phyloP scores from a whole-genome alignment of 2,113 vertebrate genomes.

The Aphyosemion australe region DNA sequence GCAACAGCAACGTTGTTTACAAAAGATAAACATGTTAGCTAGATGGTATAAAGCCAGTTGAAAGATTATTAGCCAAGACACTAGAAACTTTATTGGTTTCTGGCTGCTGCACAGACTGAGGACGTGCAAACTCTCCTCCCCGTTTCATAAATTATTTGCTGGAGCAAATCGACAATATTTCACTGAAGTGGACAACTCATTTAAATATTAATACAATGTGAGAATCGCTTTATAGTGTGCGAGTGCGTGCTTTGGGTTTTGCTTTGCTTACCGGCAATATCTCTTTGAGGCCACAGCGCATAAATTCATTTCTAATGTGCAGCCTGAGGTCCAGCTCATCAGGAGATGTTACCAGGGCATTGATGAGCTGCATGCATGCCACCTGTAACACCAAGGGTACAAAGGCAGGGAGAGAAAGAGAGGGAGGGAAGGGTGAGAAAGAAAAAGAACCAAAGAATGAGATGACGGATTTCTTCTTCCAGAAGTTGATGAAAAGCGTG shows the following conservation, averaged over 20 bases:
- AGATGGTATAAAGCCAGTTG: conserved; percentile 42
- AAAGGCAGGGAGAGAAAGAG: conserved; percentile 14
- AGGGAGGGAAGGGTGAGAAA: background rate
- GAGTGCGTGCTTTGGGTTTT: conserved; percentile 22
- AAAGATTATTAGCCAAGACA: conserved; percentile 51
- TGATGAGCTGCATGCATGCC: conserved; percentile 99
- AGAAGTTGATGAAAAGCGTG: conserved; percentile 63
- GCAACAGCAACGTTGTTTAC: conserved; percentile 42
- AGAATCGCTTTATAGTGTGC: conserved; percentile 33
- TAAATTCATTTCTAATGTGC: conserved; percentile 99
- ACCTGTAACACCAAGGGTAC: conserved; percentile 82
- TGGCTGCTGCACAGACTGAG: conserved; percentile 54
- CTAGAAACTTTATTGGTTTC: conserved; percentile 57
- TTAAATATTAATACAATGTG: conserved; percentile 82
- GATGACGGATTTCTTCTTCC: conserved; percentile 37
- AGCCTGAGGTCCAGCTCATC: conserved; percentile 98
- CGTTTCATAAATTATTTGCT: conserved; percentile 73
- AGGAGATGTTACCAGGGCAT: conserved; percentile 96
- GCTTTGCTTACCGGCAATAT: conserved; percentile 90
- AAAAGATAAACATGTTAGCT: conserved; percentile 50
- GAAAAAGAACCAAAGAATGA: conserved; percentile 27
- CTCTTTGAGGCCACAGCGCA: conserved; percentile 95
- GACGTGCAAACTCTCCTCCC: conserved; percentile 57
- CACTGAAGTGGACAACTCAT: conserved; percentile 77
- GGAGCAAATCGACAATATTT: conserved; percentile 72